Conservation (phyloP, 2,797 vertebrate genomes). For the Lerista edwardsae region DNA sequence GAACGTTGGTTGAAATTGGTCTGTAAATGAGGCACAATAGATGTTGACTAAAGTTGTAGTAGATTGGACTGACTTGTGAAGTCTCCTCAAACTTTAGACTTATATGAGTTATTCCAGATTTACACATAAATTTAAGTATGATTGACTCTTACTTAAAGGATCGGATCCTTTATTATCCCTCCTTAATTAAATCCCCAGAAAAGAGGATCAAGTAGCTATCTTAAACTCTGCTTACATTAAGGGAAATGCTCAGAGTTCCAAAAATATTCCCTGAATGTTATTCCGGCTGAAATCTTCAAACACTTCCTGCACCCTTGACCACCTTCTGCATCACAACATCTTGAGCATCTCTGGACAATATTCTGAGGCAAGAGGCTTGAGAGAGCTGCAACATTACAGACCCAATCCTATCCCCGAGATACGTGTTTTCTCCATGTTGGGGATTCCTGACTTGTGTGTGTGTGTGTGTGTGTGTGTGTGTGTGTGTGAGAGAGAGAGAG, state of each 20-base stretch:
- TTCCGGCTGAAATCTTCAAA: neutral
- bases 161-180: constrained; percentile 12
- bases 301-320: neutral
- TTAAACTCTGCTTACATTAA: constrained; percentile 26
- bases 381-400: neutral
- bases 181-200: constrained; percentile 35
- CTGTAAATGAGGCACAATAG: neutral
- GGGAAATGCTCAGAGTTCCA: constrained; percentile 10
- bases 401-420: too few species aligned
- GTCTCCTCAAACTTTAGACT: neutral
- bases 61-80: neutral
- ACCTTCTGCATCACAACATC: neutral
- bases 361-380: neutral
- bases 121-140: constrained; percentile 1
- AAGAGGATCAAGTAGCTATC: constrained; percentile 30
- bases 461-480: too few species aligned
- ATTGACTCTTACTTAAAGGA: neutral
- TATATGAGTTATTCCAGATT: constrained; percentile 18
- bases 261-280: constrained; percentile 14
- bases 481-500: too few species aligned
- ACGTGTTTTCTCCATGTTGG: too few species aligned
- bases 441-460: too few species aligned
- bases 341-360: neutral
- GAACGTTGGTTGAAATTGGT: too few species aligned
- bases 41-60: neutral